Base-by-base conservation (phyloP, 53 echinoderm and acorn worm genomes). In the Echinometra lucunter region DNA sequence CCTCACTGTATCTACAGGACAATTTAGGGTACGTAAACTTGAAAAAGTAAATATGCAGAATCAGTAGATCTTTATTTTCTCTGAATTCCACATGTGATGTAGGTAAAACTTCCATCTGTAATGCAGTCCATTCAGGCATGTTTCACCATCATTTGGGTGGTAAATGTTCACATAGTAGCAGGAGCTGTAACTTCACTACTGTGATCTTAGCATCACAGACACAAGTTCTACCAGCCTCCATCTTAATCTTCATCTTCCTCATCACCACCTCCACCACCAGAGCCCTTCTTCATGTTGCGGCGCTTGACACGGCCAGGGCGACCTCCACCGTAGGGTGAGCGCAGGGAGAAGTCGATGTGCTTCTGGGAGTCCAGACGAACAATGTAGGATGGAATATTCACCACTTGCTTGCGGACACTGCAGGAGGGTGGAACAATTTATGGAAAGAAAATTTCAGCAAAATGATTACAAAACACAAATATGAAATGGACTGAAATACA, bases 301-400 rank as follows among this genome's bases (percentile, higher is more conserved):
- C 98, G 96, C 98, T 98, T 98, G 94, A 98, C 98, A 70, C 98
- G 98, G 53, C 98, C 98, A 35, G 98, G 96, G 44, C 98, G 96
- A 66, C 98, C 98, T 93, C 98, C 98, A 85, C 98, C 98, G 60
- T 98, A 98, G 72, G 98, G 97, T 88, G 98, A 98, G 38, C 97
- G 95, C 93, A 98, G 97, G 90, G 98, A 98, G 98, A 98, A 98
- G 94, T 98, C 98, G 53, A 98, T 98, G 98, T 98, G 98, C 96
- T 98, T 98, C 97, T 98, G 98, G 57, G 98, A 98, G 83, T 98
- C 98, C 96, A 98, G 96, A 42, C 98, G 98, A 3, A 98, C 98
- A 37, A 98, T 96, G 95, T 96, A 98, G 16, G 98, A 98, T 34
- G 98, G 98, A 94, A 98, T 98, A 96, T 98, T 98, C 74, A 98